A percentile compares a stretch with the other conserved stretches of the same genome.
Evolutionary conservation across 2,797 vertebrate genomes (phyloP).

Genomic region (Micropoecilia bifurca): DNA sequence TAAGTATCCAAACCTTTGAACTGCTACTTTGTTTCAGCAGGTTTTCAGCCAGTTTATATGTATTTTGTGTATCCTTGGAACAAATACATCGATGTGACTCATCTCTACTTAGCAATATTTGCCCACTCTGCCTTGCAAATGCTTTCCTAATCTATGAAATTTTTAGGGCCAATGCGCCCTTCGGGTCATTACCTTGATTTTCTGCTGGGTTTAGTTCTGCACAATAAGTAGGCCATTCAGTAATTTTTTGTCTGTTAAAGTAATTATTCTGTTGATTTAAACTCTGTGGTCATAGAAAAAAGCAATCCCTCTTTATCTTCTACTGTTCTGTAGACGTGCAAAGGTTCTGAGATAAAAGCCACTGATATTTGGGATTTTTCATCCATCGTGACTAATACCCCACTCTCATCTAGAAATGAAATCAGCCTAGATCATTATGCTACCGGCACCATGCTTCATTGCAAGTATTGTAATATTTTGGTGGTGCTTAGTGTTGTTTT

Average conservation of each 20-base stretch:
- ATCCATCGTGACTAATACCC: neutral
- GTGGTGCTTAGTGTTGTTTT: neutral
- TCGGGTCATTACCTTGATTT: neutral
- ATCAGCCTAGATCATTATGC: neutral
- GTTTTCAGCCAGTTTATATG: neutral
- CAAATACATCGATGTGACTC: neutral
- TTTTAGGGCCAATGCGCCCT: neutral
- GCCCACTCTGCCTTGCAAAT: neutral
- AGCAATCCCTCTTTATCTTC: neutral
- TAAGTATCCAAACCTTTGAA: neutral
- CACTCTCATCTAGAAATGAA: neutral
- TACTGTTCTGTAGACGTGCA: neutral
- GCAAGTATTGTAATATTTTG: neutral
- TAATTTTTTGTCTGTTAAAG: neutral
- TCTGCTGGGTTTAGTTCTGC: neutral
- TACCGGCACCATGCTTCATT: neutral
- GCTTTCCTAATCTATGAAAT: neutral
- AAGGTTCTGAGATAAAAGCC: neutral
- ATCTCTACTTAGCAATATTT: neutral
- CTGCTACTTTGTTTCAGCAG: neutral
- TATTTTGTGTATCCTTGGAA: neutral
- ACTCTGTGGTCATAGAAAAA: neutral
- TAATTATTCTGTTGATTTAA: neutral
- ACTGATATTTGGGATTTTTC: neutral
- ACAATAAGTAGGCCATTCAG: conserved; percentile 1